Base-by-base conservation (phyloP, 2,888 invertebrate species). In the Erebia aethiops region DNA sequence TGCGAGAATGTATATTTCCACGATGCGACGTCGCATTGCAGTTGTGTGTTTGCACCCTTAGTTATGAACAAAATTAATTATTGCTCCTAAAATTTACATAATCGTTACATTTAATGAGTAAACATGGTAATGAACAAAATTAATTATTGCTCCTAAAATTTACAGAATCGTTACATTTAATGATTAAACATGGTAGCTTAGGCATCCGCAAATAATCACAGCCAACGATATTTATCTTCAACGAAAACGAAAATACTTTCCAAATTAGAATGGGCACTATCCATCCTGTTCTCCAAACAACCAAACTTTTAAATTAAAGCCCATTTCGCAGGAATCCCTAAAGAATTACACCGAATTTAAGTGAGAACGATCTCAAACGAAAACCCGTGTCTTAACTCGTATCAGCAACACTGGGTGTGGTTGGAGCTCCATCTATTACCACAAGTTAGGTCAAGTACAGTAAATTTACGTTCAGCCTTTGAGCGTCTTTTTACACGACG, bases 361-460 rank as follows among this genome's bases (percentile, higher is more conserved):
- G 69, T 57, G 58, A 67, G 72, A 71, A 71, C 73, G 65, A 71
- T 69, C 60, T 72, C 61, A 46, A 61, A 69, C 67, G 67, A 70
- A 75, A 71, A 74, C 72, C 74, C 72, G 70, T 68, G 75, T 74
- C 72, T 74, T 69, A 71, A 71, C 70, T 75, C 69, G 71, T 73
- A 72, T 70, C 70, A 58, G 72, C 71, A 60, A 66, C 67, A 58
- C 63, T 60, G 75, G 74, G 76, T 74, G 73, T 76, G 77, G 73
- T 71, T 70, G 67, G 57, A 72, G 64, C 69, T 63, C 74, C 76
- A 78, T 78, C 77, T 74, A 75, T 78, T 76, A 77, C 74, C 74
- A 69, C 74, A 72, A 76, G 72, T 74, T 72, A 75, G 76, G 72
- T 77, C 72, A 74, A 75, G 75, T 75, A 69, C 70, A 71, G 65